Evolutionary conservation across 2,797 vertebrate genomes (phyloP).

Genomic region (Sphenodon punctatus): DNA sequence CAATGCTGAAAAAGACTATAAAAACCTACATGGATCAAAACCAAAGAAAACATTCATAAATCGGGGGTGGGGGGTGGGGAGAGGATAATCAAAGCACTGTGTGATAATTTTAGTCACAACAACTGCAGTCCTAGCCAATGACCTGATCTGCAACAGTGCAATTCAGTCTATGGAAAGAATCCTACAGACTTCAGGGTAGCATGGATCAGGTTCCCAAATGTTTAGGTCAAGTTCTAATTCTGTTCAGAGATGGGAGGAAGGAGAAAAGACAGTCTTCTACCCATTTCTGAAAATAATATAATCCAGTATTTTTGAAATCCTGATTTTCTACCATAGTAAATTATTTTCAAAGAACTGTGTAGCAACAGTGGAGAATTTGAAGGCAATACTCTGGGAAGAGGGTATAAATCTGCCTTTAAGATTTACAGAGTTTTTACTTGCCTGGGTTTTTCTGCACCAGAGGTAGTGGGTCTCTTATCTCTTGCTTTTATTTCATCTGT

Average conservation of each 20-base stretch:
- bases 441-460: not conserved
- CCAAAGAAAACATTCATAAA: not conserved
- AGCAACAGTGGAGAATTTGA: not conserved
- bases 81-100: not conserved
- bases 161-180: not conserved
- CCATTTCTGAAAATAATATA: not conserved
- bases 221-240: not conserved
- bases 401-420: not conserved
- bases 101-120: not conserved
- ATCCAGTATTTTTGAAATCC: not conserved
- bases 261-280: not conserved
- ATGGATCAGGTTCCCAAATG: not conserved
- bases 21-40: not conserved
- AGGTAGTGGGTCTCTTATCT: not conserved
- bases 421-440: not conserved
- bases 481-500: slow-evolving; percentile 1
- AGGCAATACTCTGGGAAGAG: not conserved
- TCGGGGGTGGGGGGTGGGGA: too few relatives aligned
- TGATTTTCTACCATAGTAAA: not conserved
- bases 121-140: not conserved
- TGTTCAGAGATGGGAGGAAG: not conserved
- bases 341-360: not conserved
- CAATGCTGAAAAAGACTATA: rapidly evolving
- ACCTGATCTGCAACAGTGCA: too few relatives aligned
- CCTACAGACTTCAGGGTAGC: not conserved